phyloP scores from a whole-genome alignment of 2,113 vertebrate species.

The Dipodomys stephensi region DNA sequence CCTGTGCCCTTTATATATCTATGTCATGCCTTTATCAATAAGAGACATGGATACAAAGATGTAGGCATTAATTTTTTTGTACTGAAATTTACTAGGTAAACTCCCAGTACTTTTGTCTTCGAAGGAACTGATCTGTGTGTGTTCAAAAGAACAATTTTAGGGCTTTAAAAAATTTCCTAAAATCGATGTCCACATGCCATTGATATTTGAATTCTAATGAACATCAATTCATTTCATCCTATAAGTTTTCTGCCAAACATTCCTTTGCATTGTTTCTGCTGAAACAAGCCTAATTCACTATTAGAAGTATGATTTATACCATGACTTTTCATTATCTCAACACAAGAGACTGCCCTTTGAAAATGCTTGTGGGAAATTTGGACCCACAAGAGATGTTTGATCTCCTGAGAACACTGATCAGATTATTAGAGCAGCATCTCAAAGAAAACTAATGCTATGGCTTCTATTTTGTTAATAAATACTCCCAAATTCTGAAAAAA shows the following conservation, averaged over 20 bases:
- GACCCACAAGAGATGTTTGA: background rate
- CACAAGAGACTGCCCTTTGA: background rate
- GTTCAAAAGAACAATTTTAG: too few relatives aligned
- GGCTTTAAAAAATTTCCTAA: background rate
- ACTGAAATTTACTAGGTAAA: too few relatives aligned
- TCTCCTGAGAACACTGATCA: background rate
- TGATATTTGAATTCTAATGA: background rate
- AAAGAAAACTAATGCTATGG: background rate
- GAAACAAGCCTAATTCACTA: constrained; percentile 33
- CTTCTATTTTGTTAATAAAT: constrained; percentile 26
- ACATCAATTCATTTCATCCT: background rate
- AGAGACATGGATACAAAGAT: too few relatives aligned
- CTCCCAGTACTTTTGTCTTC: too few relatives aligned
- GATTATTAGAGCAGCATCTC: background rate
- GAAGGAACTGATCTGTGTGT: too few relatives aligned
- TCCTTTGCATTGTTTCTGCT: constrained; percentile 20
- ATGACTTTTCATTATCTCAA: constrained; percentile 28
- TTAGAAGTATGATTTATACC: background rate
- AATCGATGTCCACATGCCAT: background rate
- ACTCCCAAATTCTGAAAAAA: background rate
- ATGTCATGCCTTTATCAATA: background rate
- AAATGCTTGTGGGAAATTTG: background rate
- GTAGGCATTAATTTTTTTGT: too few relatives aligned
- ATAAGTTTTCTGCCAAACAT: constrained; percentile 4
- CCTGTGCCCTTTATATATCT: background rate